A percentile compares a stretch with the other conserved stretches of the same genome.
Evolutionary conservation across 1,140 invertebrate species (phyloP).

Genomic region (Diorhabda elongata): DNA sequence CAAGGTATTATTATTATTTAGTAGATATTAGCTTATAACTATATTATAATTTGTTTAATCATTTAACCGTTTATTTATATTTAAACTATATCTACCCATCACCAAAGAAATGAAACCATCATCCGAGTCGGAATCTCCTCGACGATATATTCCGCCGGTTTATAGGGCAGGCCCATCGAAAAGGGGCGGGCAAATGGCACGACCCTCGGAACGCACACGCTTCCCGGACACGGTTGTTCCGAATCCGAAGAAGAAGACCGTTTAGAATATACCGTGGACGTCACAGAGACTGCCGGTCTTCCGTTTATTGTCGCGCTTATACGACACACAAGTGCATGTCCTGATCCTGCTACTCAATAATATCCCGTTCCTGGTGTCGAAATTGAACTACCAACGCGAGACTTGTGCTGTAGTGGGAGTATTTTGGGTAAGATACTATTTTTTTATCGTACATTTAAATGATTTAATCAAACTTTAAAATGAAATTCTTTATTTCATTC

Average conservation of each 20-base stretch:
- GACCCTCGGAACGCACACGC: constrained; percentile 30
- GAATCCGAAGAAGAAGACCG: constrained; percentile 17
- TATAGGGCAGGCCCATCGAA: constrained; percentile 13
- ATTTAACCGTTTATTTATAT: no score
- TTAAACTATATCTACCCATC: no score
- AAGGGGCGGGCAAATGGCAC: constrained; percentile 31
- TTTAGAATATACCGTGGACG: constrained; percentile 27
- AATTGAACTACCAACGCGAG: background rate
- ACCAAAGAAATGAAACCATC: no score
- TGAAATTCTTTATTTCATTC: no score
- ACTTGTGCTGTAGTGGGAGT: background rate
- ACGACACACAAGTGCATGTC: background rate
- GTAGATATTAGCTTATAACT: no score
- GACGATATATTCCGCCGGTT: background rate
- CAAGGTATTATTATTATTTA: no score
- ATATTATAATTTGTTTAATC: no score
- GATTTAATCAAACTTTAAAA: no score
- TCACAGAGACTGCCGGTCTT: constrained; percentile 17
- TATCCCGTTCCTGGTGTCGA: background rate
- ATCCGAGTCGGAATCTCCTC: background rate
- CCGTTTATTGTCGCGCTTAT: constrained; percentile 7
- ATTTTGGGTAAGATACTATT: no score
- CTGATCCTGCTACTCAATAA: background rate
- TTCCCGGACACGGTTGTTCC: constrained; percentile 5
- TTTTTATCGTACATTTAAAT: no score